phyloP scores from a whole-genome alignment of 2,113 vertebrate species.

The Aptenodytes patagonicus region DNA sequence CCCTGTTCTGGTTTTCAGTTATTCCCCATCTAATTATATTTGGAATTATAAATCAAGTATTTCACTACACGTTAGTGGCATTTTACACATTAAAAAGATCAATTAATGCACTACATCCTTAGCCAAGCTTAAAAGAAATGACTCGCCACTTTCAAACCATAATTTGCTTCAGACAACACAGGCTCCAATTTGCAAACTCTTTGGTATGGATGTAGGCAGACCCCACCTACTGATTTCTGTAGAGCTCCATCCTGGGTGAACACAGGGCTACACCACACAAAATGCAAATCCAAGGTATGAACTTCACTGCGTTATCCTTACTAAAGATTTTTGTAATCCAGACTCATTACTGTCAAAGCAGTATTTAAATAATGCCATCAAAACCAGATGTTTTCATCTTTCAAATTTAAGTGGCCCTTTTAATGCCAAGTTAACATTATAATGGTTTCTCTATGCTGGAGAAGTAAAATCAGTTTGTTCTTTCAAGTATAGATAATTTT shows the following conservation, averaged over 20 bases:
- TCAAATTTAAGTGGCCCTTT: background rate
- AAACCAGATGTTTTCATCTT: conserved; percentile 7
- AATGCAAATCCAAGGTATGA: background rate
- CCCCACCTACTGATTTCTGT: background rate
- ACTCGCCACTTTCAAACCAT: background rate
- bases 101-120: background rate
- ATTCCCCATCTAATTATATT: background rate
- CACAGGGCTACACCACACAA: background rate
- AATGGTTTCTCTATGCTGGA: background rate
- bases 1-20: background rate
- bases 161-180: conserved; percentile 25
- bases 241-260: background rate
- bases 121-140: conserved; percentile 7
- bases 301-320: background rate
- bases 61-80: background rate
- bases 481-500: background rate
- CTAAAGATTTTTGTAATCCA: background rate
- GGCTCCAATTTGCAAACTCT: conserved; percentile 18
- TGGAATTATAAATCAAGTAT: background rate
- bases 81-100: conserved; percentile 1
- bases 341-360: background rate
- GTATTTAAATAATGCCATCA: background rate
- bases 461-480: background rate
- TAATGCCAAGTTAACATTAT: conserved; percentile 15
- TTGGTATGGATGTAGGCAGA: background rate